phyloP scores from a whole-genome alignment of 2,797 vertebrate genomes.

The Botia kubotai region DNA sequence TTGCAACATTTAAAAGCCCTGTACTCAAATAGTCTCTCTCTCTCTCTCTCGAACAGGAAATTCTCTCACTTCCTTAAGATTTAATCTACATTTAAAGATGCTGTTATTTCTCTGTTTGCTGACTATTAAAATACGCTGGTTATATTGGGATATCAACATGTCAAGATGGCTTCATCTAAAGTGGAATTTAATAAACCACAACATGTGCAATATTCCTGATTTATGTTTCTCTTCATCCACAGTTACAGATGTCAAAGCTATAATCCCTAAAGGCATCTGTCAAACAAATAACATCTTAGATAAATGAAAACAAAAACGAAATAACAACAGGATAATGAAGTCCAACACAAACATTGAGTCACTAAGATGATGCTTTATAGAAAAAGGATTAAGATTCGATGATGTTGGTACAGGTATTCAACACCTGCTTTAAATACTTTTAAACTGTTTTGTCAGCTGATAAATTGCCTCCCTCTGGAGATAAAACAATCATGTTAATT shows the following conservation, averaged over 20 bases:
- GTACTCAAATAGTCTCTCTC: slow-evolving; percentile 52
- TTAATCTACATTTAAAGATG: slow-evolving; percentile 43
- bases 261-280: background rate
- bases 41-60: slow-evolving; percentile 46
- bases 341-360: slow-evolving; percentile 12
- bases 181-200: slow-evolving; percentile 33
- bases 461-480: slow-evolving; percentile 57
- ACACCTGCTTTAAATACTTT: background rate
- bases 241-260: slow-evolving; percentile 11
- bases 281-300: background rate
- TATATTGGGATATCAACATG: slow-evolving; percentile 38
- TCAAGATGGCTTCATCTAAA: slow-evolving; percentile 33
- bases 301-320: background rate
- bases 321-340: slow-evolving; percentile 20
- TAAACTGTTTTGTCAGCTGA: slow-evolving; percentile 56
- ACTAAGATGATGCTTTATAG: background rate
- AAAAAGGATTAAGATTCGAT: background rate
- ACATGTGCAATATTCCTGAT: slow-evolving; percentile 36
- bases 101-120: slow-evolving; percentile 26
- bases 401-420: background rate
- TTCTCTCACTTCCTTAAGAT: slow-evolving; percentile 49
- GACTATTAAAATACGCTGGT: slow-evolving; percentile 32
- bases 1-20: background rate
- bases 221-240: slow-evolving; percentile 3
- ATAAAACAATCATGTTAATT: slow-evolving; percentile 69